phyloP scores from a whole-genome alignment of 2,797 vertebrate genomes.

The Chaunax sp. region DNA sequence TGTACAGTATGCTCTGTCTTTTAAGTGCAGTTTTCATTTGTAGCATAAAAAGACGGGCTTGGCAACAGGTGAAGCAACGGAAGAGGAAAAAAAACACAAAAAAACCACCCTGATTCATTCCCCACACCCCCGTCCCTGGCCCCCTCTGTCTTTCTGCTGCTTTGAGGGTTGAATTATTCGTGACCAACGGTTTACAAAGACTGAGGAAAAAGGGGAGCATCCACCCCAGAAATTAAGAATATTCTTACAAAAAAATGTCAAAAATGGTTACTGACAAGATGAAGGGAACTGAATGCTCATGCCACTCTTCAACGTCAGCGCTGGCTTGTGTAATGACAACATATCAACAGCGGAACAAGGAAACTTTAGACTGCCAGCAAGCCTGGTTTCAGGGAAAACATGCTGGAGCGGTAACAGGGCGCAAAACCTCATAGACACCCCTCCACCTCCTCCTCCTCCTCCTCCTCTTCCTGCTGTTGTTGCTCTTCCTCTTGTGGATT shows the following conservation, averaged over 20 bases:
- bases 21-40: slow-evolving; percentile 52
- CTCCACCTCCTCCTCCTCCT: slow-evolving; percentile 13
- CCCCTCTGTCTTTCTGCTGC: slow-evolving; percentile 25
- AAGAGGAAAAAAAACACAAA: slow-evolving; percentile 29
- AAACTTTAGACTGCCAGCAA: slow-evolving; percentile 47
- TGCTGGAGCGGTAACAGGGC: slow-evolving; percentile 46
- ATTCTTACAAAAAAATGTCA: slow-evolving; percentile 61
- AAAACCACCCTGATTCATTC: slow-evolving; percentile 31
- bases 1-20: slow-evolving; percentile 39
- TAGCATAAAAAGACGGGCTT: slow-evolving; percentile 36
- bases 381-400: slow-evolving; percentile 40
- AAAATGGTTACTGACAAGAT: slow-evolving; percentile 59
- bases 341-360: slow-evolving; percentile 55
- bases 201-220: slow-evolving; percentile 47
- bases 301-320: slow-evolving; percentile 56
- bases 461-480: slow-evolving; percentile 16
- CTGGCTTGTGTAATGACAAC: slow-evolving; percentile 66
- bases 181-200: slow-evolving; percentile 59
- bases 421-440: slow-evolving; percentile 37
- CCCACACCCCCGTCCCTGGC: slow-evolving; percentile 23
- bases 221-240: slow-evolving; percentile 62
- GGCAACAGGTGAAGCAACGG: slow-evolving; percentile 59
- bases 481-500: slow-evolving; percentile 46
- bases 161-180: slow-evolving; percentile 51
- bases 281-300: slow-evolving; percentile 52